These are phyloP conservation scores for Blomia tropicalis DNA, from an alignment of 2,888 invertebrate genomes.

Conservation along the genomic window DNA sequence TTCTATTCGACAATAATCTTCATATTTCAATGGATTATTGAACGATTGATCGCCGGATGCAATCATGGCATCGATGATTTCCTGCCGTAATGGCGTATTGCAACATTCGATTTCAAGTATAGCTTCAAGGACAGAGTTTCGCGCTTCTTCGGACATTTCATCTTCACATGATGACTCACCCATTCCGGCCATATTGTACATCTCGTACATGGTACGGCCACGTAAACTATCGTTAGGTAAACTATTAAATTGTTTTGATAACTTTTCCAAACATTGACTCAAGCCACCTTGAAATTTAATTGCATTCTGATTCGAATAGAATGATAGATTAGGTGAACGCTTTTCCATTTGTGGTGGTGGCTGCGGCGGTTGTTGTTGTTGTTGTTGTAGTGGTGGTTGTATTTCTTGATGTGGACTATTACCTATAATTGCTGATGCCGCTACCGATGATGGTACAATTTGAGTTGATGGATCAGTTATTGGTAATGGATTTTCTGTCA, in stretches of 20 bases:
- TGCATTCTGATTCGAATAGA: not conserved
- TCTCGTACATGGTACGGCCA: not conserved
- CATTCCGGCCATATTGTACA: not conserved
- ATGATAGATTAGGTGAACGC: too few species aligned
- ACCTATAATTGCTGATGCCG: too few species aligned
- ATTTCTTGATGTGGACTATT: too few species aligned
- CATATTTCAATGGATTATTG: not conserved
- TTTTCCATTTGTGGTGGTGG: too few species aligned
- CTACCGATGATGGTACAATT: too few species aligned
- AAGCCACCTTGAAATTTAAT: not conserved
- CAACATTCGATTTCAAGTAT: constrained; percentile 3
- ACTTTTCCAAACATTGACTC: not conserved
- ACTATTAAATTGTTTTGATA: not conserved
- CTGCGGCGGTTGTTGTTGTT: too few species aligned
- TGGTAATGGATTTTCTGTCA: too few species aligned
- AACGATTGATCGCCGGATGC: not conserved
- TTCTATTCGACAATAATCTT: constrained; percentile 1
- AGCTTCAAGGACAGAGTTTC: constrained; percentile 2
- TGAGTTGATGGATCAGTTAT: too few species aligned
- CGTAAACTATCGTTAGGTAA: not conserved
- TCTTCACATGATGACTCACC: not conserved
- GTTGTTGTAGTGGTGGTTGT: too few species aligned
- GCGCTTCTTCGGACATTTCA: not conserved
- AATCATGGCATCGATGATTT: not conserved
- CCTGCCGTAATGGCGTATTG: not conserved